Evolutionary conservation across 1,140 invertebrate genomes (phyloP).

Genomic region (Caenorhabditis elegans): DNA sequence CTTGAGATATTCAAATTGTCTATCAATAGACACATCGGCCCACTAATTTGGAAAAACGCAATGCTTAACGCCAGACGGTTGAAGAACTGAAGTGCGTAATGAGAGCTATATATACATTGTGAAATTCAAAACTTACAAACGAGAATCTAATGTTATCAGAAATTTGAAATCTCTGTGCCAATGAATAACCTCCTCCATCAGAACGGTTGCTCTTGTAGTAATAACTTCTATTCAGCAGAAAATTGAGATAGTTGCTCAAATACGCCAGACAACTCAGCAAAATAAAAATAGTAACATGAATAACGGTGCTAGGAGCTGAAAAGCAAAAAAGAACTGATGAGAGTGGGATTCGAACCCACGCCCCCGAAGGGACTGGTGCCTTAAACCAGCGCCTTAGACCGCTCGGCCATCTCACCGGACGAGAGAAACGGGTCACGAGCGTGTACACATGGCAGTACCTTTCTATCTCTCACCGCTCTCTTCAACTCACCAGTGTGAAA

Average conservation of each 20-base stretch:
- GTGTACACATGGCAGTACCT: neutral
- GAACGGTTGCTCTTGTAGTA: neutral
- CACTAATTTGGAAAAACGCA: neutral
- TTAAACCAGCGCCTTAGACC: slow-evolving; percentile 99
- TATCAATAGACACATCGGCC: neutral
- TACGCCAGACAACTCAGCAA: neutral
- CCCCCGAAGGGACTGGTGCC: slow-evolving; percentile 95
- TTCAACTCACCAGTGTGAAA: neutral
- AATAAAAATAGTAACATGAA: neutral
- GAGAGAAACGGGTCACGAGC: neutral
- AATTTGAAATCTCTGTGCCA: neutral
- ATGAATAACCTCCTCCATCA: neutral
- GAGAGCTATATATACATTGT: no score
- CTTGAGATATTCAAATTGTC: neutral
- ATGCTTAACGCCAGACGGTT: neutral
- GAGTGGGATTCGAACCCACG: slow-evolving; percentile 67
- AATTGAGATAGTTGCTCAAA: neutral
- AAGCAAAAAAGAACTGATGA: slow-evolving; percentile 45
- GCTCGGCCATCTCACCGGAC: slow-evolving; percentile 85
- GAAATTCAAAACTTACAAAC: neutral
- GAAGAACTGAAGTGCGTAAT: neutral
- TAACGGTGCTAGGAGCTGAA: neutral
- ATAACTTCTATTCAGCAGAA: neutral
- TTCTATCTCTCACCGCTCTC: neutral
- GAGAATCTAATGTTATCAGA: neutral